phyloP scores from a whole-genome alignment of 2,888 invertebrate species.

The Crepidodera aurea region DNA sequence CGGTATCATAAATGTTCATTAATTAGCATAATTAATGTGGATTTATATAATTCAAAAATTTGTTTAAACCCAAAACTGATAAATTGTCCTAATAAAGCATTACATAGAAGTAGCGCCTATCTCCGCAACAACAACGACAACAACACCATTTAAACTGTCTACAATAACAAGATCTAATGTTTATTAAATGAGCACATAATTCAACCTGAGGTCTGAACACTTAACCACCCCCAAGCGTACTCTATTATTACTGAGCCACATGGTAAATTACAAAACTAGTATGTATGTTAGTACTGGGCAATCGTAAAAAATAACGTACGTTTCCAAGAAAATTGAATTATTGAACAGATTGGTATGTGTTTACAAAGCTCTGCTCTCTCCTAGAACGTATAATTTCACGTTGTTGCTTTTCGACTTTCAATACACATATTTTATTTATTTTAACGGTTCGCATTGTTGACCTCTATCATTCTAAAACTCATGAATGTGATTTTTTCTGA shows the following conservation, averaged over 20 bases:
- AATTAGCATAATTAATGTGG: too few relatives aligned
- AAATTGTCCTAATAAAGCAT: too few relatives aligned
- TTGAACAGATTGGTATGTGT: conserved; percentile 37
- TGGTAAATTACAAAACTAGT: conserved; percentile 32
- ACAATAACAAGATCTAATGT: conserved; percentile 30
- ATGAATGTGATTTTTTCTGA: background rate
- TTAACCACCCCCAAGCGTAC: conserved; percentile 20
- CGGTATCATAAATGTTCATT: too few relatives aligned
- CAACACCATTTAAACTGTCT: background rate
- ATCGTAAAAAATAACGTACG: conserved; percentile 29
- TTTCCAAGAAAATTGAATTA: conserved; percentile 41
- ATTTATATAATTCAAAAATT: too few relatives aligned
- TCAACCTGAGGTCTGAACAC: conserved; percentile 29
- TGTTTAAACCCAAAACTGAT: too few relatives aligned
- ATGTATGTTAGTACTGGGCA: conserved; percentile 16
- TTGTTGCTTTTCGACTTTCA: conserved; percentile 34
- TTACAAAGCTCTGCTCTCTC: conserved; percentile 37
- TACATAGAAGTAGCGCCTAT: too few relatives aligned
- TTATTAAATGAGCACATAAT: conserved; percentile 31
- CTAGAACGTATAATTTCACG: conserved; percentile 35
- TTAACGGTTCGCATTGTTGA: conserved; percentile 30
- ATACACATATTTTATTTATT: conserved; percentile 36
- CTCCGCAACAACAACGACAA: background rate
- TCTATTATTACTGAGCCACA: conserved; percentile 32
- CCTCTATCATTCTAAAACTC: background rate